A percentile compares a stretch with the other conserved stretches of the same genome.
Evolutionary conservation across 2,888 invertebrate genomes (phyloP).

Genomic region (Exocentrus adspersus): DNA sequence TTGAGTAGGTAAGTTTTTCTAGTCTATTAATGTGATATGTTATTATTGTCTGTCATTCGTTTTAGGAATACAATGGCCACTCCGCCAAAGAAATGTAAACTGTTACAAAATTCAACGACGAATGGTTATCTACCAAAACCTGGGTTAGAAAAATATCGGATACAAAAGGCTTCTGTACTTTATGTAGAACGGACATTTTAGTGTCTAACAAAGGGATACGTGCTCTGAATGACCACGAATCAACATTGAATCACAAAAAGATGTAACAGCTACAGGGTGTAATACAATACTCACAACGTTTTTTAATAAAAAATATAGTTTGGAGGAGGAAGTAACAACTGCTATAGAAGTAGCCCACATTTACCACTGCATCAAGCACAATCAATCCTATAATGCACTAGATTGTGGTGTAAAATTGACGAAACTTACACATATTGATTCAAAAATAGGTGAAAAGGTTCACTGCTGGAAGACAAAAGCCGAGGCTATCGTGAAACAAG

Average conservation of each 20-base stretch:
- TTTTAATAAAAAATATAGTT: neutral
- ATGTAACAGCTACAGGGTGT: neutral
- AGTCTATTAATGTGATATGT: no score
- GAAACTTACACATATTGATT: constrained; percentile 25
- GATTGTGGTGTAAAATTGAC: constrained; percentile 40
- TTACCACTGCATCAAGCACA: constrained; percentile 44
- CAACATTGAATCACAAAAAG: neutral
- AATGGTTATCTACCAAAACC: neutral
- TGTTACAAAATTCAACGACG: neutral
- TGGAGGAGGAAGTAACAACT: neutral
- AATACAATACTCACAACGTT: neutral
- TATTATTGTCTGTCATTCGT: no score
- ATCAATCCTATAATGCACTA: constrained; percentile 50
- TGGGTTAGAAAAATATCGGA: neutral
- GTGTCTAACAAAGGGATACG: no score
- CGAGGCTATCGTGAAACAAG: no score
- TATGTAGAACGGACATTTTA: neutral
- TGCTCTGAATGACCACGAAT: neutral
- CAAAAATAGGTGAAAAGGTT: constrained; percentile 12
- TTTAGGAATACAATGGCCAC: no score
- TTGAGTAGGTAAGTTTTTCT: no score
- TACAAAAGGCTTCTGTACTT: neutral
- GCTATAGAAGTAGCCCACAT: neutral
- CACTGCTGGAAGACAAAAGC: constrained; percentile 2
- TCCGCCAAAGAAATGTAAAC: no score